These are phyloP conservation scores for Diachasmimorpha longicaudata DNA, from an alignment of 1,140 invertebrate genomes.

Conservation along the genomic window DNA sequence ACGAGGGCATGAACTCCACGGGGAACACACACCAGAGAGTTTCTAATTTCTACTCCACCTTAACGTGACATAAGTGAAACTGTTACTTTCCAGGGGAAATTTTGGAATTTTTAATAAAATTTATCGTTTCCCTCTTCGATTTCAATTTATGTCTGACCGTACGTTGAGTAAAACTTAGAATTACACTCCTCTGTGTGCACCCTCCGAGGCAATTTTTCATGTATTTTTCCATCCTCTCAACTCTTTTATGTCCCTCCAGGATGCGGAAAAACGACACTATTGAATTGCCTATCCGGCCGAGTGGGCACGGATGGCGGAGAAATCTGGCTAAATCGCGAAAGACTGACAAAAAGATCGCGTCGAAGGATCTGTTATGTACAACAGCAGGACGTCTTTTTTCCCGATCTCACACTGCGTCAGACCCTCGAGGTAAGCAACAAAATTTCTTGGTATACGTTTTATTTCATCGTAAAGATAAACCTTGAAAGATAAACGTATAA, in stretches of 20 bases:
- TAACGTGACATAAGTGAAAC: too few relatives aligned
- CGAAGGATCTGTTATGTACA: slow-evolving; percentile 83
- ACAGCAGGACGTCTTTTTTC: slow-evolving; percentile 86
- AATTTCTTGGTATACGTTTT: not conserved
- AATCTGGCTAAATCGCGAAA: slow-evolving; percentile 77
- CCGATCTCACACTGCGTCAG: slow-evolving; percentile 80
- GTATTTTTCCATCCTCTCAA: slow-evolving; percentile 8
- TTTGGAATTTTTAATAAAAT: too few relatives aligned
- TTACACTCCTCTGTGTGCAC: not conserved
- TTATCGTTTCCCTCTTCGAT: too few relatives aligned
- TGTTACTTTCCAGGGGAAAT: too few relatives aligned
- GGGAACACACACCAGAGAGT: not conserved
- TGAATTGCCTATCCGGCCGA: slow-evolving; percentile 78
- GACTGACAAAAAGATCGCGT: slow-evolving; percentile 78
- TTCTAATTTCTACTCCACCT: not conserved
- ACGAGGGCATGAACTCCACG: not conserved
- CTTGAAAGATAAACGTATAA: not conserved
- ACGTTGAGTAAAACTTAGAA: too few relatives aligned
- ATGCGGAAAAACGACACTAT: slow-evolving; percentile 82
- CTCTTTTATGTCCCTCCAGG: slow-evolving; percentile 52
- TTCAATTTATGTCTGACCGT: too few relatives aligned
- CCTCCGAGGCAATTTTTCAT: not conserved
- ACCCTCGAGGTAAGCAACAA: slow-evolving; percentile 71
- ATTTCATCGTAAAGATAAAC: not conserved
- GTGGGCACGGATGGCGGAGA: slow-evolving; percentile 71